phyloP scores from a whole-genome alignment of 2,888 invertebrate genomes.

The Himalopsyche anomala region DNA sequence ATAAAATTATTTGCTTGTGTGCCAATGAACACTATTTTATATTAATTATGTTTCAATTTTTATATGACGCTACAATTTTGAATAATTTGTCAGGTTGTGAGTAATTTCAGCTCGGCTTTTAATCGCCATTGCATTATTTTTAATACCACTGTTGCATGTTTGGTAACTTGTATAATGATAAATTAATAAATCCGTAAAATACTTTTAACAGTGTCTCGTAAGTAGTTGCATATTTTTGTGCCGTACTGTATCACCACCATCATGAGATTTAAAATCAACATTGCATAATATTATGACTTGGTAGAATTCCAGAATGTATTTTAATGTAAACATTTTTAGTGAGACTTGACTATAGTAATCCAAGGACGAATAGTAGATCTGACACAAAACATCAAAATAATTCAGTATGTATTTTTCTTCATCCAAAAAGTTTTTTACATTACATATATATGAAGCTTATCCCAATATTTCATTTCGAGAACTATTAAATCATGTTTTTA shows the following conservation, averaged over 20 bases:
- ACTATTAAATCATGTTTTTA: no score
- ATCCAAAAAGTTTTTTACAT: no score
- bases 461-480: background rate
- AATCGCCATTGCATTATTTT: no score
- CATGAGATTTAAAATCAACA: conserved; percentile 37
- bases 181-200: no score
- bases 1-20: no score
- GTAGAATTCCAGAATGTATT: conserved; percentile 6
- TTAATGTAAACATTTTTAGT: conserved; percentile 9
- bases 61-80: no score
- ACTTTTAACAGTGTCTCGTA: background rate
- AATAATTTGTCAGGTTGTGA: no score
- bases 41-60: no score
- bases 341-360: background rate
- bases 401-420: background rate
- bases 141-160: no score
- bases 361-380: background rate
- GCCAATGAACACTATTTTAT: no score
- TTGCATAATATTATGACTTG: conserved; percentile 23
- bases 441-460: background rate
- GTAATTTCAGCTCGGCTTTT: no score
- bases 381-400: background rate
- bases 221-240: background rate
- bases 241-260: background rate
- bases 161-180: no score